Percentiles rank a stretch among this genome's conserved stretches.
These are phyloP conservation scores for Gopherus evgoodei DNA, from an alignment of 2,113 vertebrate species.

Conservation along the genomic window DNA sequence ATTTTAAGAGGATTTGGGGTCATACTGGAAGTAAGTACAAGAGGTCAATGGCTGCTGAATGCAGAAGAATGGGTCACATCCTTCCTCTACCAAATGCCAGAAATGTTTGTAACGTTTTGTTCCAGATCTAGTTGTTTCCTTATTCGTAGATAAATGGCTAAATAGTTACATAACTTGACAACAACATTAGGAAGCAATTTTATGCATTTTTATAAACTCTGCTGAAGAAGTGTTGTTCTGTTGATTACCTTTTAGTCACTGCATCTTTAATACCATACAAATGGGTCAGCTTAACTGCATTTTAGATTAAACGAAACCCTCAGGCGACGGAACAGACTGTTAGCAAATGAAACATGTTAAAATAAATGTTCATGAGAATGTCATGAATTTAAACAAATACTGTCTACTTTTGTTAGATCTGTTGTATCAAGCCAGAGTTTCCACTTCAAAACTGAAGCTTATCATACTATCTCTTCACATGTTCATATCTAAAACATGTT, in stretches of 20 bases:
- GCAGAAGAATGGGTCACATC: slow-evolving; percentile 28
- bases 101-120: slow-evolving; percentile 3
- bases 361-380: not conserved
- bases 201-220: not conserved
- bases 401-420: not conserved
- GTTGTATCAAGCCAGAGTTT: not conserved
- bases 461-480: not conserved
- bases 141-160: slow-evolving; percentile 16
- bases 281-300: accelerated
- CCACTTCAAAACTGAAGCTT: not conserved
- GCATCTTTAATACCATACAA: not conserved
- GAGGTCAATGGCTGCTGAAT: slow-evolving; percentile 29
- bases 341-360: not conserved
- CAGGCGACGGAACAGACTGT: not conserved
- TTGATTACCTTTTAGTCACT: not conserved
- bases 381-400: not conserved
- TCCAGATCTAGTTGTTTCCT: slow-evolving; percentile 23
- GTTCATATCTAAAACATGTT: not conserved
- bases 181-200: slow-evolving; percentile 6
- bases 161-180: not conserved
- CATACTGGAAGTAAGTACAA: slow-evolving; percentile 32
- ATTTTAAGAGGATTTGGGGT: slow-evolving; percentile 38
- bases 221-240: not conserved
- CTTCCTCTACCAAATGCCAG: slow-evolving; percentile 22
- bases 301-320: not conserved